Base-by-base conservation (phyloP, 2,888 invertebrate genomes). In the Heteropelma amictum region DNA sequence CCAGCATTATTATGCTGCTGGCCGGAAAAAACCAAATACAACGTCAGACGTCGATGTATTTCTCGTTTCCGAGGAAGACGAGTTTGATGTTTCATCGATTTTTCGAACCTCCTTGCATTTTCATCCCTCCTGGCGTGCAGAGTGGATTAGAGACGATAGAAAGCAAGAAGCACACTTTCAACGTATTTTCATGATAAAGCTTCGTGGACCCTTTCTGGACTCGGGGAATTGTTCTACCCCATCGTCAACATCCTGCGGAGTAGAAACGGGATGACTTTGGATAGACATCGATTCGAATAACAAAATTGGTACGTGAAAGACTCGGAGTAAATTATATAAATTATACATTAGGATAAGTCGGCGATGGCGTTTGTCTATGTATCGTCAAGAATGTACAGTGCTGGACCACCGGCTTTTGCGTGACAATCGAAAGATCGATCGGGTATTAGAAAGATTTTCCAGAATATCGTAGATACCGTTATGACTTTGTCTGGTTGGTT, bases 341-440 rank as follows among this genome's bases (percentile, higher is more conserved):
- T 49, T 47, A 68, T 49, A 58, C 38, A 68, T 58, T 64, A 42
- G 30, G 28, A 53, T 40, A 64, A 35, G 19, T 3, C 10, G 26
- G 17, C 45, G 33, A 33, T 10, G 35, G n/a, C 12, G 8, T 28
- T 19, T 12, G 8, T 12, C 12, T 17, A 12, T 14, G 21, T 26
- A 54, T 33, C 21, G 1, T 49, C 28, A 5, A 7, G 38, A 12
- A 17, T 19, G 21, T 21, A 30, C 28, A 45, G 12, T 14, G 21
- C 21, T 1, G 26, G 10, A 23, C 14, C 6, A 33, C 17, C 28
- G 49, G 35, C 26, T 51, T 49, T 35, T n/a, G 28, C 79, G 78
- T 83, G 86, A 86, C 86, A 86, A 86, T 83, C 82, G 80, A 82
- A 82, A 87, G 87, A 88, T 85, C 69, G 87, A 88, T 88, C 85